Evolutionary conservation across 2,888 invertebrate genomes (phyloP).

Genomic region (Merodon equestris): DNA sequence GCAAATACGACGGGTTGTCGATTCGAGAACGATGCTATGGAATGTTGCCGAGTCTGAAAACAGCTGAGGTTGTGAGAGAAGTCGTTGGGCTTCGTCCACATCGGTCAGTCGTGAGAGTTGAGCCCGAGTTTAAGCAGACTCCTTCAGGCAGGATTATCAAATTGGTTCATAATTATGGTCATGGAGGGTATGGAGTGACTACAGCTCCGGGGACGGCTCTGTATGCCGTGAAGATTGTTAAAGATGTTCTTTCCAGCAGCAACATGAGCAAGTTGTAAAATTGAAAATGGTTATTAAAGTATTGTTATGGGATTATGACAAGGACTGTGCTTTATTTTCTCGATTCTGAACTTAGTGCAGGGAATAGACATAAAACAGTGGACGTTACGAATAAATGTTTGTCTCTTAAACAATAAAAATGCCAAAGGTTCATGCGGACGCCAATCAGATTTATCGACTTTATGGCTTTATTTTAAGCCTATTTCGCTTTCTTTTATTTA

Average conservation of each 20-base stretch:
- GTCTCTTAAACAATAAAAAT: no score
- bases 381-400: no score
- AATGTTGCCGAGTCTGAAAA: slow-evolving; percentile 85
- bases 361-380: no score
- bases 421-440: no score
- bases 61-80: slow-evolving; percentile 82
- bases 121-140: slow-evolving; percentile 80
- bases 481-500: no score
- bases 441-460: no score
- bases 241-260: slow-evolving; percentile 80
- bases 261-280: slow-evolving; percentile 74
- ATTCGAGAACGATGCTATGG: slow-evolving; percentile 89
- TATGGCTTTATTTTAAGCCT: no score
- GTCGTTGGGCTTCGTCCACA: slow-evolving; percentile 92
- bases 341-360: no score
- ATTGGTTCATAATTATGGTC: slow-evolving; percentile 96
- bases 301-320: no score
- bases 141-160: slow-evolving; percentile 79
- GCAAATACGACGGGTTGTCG: slow-evolving; percentile 85
- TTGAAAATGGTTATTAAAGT: not conserved
- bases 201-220: slow-evolving; percentile 92
- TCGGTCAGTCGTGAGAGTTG: slow-evolving; percentile 86
- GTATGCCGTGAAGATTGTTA: slow-evolving; percentile 85
- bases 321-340: no score
- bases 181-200: slow-evolving; percentile 95